Base-by-base conservation (phyloP, 2,888 invertebrate species). In the Sarcophaga carnaria region DNA sequence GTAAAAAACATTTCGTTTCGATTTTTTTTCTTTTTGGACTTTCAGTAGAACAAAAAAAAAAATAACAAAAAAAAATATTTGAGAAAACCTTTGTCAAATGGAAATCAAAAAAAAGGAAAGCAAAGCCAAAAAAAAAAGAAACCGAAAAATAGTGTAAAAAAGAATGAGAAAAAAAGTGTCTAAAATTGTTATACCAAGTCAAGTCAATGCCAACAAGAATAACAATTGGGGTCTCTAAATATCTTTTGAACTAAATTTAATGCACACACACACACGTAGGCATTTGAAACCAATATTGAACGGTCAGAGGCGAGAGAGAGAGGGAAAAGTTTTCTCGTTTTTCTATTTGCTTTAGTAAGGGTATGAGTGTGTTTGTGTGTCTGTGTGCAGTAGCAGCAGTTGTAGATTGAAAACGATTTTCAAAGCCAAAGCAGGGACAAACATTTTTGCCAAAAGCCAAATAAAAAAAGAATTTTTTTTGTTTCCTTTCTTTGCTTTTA, bases 61-160 rank as follows among this genome's bases (percentile, higher is more conserved):
- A 69, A 22, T 17, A 25, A 22, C 20, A n/a, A n/a, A n/a, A 54
- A 63, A 74, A 62, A 62, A 20, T 47, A 47, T 27, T 64, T 27
- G 37, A 69, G 54, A 72, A 72, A 86, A 80, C 80, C 83, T 86
- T 83, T 83, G 85, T 83, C 80, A 80, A 77, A 80, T n/a, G 25
- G n/a, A n/a, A 62, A n/a, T n/a, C 1, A 2, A 25, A 71, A 70
- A 71, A 70, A 69, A 47, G 47, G 11, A 47, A 54, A 17, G 54
- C 54, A 12, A 49, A 54, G 17, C 54, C 14, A 54, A 54, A 37
- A 27, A 49, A 72, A 78, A 70, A 78, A 20, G 3, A 6, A 14
- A 59, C 25, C 25, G 22, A 71, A 12, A 76, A 76, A 62, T 0
- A 62, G 10, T 59, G 12, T 62, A 37, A 37, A 62, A 20, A 70